phyloP scores from a whole-genome alignment of 2,113 vertebrate genomes.

The Passer montanus region DNA sequence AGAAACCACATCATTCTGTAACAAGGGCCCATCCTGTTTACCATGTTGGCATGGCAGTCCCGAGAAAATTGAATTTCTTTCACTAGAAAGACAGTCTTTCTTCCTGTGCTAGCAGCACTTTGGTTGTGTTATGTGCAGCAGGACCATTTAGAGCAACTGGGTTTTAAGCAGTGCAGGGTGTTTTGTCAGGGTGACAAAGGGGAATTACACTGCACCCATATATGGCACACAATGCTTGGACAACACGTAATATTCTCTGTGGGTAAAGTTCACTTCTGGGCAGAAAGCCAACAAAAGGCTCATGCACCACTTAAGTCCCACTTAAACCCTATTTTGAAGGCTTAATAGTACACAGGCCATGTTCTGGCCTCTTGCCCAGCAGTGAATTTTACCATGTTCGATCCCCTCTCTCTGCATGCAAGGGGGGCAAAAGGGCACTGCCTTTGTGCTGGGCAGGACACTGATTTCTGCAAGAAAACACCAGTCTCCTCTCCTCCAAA shows the following conservation, averaged over 20 bases:
- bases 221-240: not conserved
- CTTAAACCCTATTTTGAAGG: conserved; percentile 59
- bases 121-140: not conserved
- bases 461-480: not conserved
- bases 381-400: conserved; percentile 17
- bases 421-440: not conserved
- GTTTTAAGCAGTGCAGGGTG: not conserved
- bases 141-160: not conserved
- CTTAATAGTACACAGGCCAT: conserved; percentile 48
- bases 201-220: not conserved
- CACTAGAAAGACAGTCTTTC: not conserved
- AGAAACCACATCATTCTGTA: not conserved
- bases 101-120: not conserved
- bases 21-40: not conserved
- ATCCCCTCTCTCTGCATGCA: not conserved
- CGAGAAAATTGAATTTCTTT: not conserved
- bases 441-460: conserved; percentile 16
- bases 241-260: conserved; percentile 10
- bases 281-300: conserved; percentile 57
- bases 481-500: not conserved
- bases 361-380: conserved; percentile 57
- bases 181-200: not conserved
- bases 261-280: conserved; percentile 59
- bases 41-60: not conserved
- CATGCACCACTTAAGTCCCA: conserved; percentile 57